These are phyloP conservation scores for Margaritifera margaritifera DNA, from an alignment of 2,888 invertebrate genomes.

Conservation along the genomic window DNA sequence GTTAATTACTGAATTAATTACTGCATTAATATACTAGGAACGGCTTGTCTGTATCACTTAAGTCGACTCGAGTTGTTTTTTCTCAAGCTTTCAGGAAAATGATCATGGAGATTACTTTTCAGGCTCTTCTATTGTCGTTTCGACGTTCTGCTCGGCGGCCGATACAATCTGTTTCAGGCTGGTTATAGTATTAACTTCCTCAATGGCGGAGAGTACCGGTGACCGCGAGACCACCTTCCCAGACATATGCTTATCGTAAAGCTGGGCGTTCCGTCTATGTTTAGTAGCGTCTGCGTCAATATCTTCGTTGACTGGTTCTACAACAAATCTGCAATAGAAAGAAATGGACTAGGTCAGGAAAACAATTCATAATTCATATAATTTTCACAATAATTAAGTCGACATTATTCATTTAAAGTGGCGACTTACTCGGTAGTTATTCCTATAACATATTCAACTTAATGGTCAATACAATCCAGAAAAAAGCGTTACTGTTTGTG, in stretches of 20 bases:
- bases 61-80: too few relatives aligned
- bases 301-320: slow-evolving; percentile 44
- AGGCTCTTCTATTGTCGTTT: too few relatives aligned
- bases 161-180: slow-evolving; percentile 49
- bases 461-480: too few relatives aligned
- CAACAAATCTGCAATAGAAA: slow-evolving; percentile 33
- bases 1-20: too few relatives aligned
- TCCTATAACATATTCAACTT: too few relatives aligned
- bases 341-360: background rate
- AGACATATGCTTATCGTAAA: slow-evolving; percentile 46
- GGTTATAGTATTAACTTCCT: slow-evolving; percentile 59
- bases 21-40: too few relatives aligned
- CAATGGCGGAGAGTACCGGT: slow-evolving; percentile 58
- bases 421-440: background rate
- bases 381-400: background rate
- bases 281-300: slow-evolving; percentile 22
- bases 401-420: background rate
- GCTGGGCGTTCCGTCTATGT: slow-evolving; percentile 43
- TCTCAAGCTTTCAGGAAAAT: too few relatives aligned
- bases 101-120: too few relatives aligned
- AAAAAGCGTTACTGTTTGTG: too few relatives aligned
- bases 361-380: background rate
- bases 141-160: background rate
- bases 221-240: slow-evolving; percentile 44
- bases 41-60: too few relatives aligned